A percentile compares a stretch with the other conserved stretches of the same genome.
phyloP scores from a whole-genome alignment of 1,140 invertebrate species.

The Neocloeon triangulifer region DNA sequence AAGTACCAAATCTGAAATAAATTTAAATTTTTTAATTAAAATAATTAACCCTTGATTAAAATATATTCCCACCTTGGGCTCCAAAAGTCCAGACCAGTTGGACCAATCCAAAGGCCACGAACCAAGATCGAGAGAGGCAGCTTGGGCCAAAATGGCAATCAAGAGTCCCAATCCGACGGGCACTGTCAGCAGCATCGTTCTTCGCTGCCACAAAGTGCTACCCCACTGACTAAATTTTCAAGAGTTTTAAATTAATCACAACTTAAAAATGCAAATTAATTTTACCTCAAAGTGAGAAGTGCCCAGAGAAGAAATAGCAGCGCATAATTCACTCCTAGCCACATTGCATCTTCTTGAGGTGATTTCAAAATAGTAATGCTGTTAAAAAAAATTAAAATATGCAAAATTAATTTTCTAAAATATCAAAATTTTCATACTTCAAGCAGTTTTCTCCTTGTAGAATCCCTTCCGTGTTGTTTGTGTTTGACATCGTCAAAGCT shows the following conservation, averaged over 20 bases:
- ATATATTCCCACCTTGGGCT: no score
- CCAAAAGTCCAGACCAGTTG: no score
- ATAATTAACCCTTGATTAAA: not conserved
- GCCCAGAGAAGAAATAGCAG: slow-evolving; percentile 23
- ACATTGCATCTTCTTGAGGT: slow-evolving; percentile 20
- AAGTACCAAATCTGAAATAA: slow-evolving; percentile 27
- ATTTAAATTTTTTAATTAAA: not conserved
- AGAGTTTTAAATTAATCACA: no score
- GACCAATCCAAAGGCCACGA: no score
- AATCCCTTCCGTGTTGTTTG: no score
- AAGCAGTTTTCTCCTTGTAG: slow-evolving; percentile 20
- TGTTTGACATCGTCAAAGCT: slow-evolving; percentile 16
- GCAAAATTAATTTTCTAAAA: not conserved
- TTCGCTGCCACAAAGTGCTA: no score
- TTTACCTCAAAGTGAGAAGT: slow-evolving; percentile 21
- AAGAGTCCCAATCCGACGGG: no score
- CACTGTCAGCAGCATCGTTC: no score
- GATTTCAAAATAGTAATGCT: slow-evolving; percentile 21
- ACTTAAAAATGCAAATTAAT: no score
- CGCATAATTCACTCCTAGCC: slow-evolving; percentile 21
- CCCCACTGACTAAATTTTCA: no score
- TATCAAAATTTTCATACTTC: slow-evolving; percentile 16
- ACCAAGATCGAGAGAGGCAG: no score
- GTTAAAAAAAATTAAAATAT: slow-evolving; percentile 12
- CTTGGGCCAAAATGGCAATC: no score